phyloP scores from a whole-genome alignment of 2,888 invertebrate species.

The Augiades crinisus region DNA sequence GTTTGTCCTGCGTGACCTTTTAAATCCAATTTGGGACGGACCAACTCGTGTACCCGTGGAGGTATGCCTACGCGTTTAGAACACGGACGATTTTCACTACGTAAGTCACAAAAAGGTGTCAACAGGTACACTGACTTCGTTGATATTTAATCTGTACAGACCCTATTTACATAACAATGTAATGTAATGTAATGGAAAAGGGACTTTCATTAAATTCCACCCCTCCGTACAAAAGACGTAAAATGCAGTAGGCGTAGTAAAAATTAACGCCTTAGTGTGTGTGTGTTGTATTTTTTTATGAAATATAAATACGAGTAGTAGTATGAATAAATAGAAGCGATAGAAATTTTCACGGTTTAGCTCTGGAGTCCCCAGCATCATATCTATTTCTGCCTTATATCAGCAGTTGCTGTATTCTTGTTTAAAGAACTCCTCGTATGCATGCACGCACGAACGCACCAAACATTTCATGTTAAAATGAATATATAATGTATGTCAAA shows the following conservation, averaged over 20 bases:
- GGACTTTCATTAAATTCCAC: conserved; percentile 15
- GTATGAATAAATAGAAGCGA: too few relatives aligned
- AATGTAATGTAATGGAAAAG: conserved; percentile 22
- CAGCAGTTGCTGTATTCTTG: too few relatives aligned
- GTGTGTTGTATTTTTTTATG: neutral
- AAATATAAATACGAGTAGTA: too few relatives aligned
- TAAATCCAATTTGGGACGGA: conserved; percentile 37
- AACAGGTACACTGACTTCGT: conserved; percentile 21
- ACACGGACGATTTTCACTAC: conserved; percentile 16
- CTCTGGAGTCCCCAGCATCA: too few relatives aligned
- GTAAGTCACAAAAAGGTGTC: conserved; percentile 23
- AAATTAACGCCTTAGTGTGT: conserved; percentile 1
- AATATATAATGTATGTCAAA: too few relatives aligned
- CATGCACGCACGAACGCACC: too few relatives aligned
- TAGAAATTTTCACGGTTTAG: too few relatives aligned
- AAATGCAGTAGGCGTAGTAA: neutral
- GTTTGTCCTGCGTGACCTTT: conserved; percentile 36
- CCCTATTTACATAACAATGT: conserved; percentile 22
- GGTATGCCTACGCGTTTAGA: conserved; percentile 11
- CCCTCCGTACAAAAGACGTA: conserved; percentile 3
- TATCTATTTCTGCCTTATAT: too few relatives aligned
- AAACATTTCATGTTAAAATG: too few relatives aligned
- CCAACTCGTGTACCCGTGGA: conserved; percentile 8
- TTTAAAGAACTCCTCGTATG: too few relatives aligned
- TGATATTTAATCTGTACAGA: conserved; percentile 24